Conservation (phyloP, 2,888 invertebrate genomes). For the Agriotes lineatus region DNA sequence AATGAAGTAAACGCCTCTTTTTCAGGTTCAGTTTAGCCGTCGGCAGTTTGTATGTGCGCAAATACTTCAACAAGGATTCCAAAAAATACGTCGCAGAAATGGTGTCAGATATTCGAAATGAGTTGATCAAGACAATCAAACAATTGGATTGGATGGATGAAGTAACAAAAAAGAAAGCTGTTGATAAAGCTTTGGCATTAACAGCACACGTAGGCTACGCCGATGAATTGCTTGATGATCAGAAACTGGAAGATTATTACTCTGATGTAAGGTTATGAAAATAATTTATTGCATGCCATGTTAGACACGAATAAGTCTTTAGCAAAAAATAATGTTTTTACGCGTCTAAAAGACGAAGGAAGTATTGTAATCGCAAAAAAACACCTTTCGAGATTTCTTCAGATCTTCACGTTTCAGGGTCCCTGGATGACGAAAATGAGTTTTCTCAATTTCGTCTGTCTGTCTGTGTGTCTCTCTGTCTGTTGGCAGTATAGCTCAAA, state of each 20-base stretch:
- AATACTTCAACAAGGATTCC: slow-evolving; percentile 75
- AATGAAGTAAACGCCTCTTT: not conserved
- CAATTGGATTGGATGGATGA: slow-evolving; percentile 61
- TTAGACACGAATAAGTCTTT: too few relatives aligned
- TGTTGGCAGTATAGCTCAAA: too few relatives aligned
- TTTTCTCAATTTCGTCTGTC: too few relatives aligned
- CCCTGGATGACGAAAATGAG: too few relatives aligned
- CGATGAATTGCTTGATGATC: slow-evolving; percentile 76
- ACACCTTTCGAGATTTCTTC: too few relatives aligned
- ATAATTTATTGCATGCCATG: too few relatives aligned
- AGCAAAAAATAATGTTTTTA: too few relatives aligned
- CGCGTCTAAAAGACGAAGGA: too few relatives aligned
- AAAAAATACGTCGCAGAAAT: slow-evolving; percentile 54
- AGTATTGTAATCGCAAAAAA: too few relatives aligned
- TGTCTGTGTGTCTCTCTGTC: too few relatives aligned
- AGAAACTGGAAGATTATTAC: slow-evolving; percentile 75
- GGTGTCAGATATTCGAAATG: slow-evolving; percentile 58
- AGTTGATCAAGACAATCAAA: slow-evolving; percentile 56
- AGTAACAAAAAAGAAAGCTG: slow-evolving; percentile 55
- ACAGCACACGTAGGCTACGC: slow-evolving; percentile 61
- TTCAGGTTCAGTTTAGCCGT: slow-evolving; percentile 75
- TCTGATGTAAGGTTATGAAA: slow-evolving; percentile 70
- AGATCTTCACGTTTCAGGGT: too few relatives aligned
- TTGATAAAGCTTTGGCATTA: slow-evolving; percentile 72
- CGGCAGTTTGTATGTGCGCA: slow-evolving; percentile 84